Evolutionary conservation across 1,140 invertebrate species (phyloP), one percentile per base, ranked within the genome.

Genomic region (Holotrichia oblita): DNA sequence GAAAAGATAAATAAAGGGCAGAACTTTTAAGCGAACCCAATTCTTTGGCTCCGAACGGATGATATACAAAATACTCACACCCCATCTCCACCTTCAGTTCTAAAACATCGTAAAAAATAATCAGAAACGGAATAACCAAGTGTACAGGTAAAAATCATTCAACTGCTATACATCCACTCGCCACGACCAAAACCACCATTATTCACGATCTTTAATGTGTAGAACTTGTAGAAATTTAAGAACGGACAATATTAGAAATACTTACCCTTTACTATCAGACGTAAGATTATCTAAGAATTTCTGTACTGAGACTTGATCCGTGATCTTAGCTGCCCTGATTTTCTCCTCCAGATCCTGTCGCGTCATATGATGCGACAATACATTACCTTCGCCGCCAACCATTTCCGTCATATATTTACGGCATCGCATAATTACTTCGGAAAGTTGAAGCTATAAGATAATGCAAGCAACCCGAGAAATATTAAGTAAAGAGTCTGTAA

Each of bases 351-450:
- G 93, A 87, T 97, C 93, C 86, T 98, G 94, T 22, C 93, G 93
- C 81, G 92, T 94, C 80, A 94, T 92, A 85, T 96, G 93, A 86
- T 96, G 94, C 0, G 93, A 93, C 76, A 96, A 88, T 14, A 97
- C 94, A 82, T 95, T 95, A 80, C 94, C 94, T 79, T 92, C 91
- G 27, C 93, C 92, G 77, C 93, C 93, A n/a, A 95, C 93, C 10
- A 98, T 91, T 81, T 96, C 94, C 81, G 93, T 91, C 91, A 98
- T 98, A 85, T 98, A 98, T 85, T 94, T 93, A 83, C 97, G 93
- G 14, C 97, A 94, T 84, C 96, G 92, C 90, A 96, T 97, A 83
- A 99, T 98, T 79, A 98, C 97, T 89, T 99, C 98, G 2, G 98
- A 99, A 78, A 99, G 88, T 92, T 99, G 97, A 77, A 99, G 90